Conservation (phyloP, 2,888 invertebrate genomes). For the Siphlonurus alternatus region DNA sequence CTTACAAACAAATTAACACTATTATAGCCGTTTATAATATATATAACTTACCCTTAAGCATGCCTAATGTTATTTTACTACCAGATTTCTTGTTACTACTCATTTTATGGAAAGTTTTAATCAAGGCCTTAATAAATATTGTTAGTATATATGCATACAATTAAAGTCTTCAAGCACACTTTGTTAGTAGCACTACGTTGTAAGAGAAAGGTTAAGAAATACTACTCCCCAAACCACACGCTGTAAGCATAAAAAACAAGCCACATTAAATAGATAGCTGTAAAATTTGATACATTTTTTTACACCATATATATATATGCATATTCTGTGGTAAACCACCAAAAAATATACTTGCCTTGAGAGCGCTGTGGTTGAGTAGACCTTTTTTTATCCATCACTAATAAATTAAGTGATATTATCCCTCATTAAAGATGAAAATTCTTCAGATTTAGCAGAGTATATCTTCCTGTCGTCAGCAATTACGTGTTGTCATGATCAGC, state of each 20-base stretch:
- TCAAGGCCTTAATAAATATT: neutral
- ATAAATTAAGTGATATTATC: too few relatives aligned
- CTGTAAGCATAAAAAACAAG: slow-evolving; percentile 15
- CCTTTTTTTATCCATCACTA: neutral
- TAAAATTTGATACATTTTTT: neutral
- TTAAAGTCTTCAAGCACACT: neutral
- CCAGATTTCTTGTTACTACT: slow-evolving; percentile 3
- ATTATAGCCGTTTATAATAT: neutral
- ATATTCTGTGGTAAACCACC: neutral
- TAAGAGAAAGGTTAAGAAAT: neutral
- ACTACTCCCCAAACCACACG: slow-evolving; percentile 22
- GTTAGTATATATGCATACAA: neutral
- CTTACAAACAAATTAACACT: neutral
- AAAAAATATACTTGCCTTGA: neutral
- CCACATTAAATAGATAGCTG: neutral
- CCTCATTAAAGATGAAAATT: too few relatives aligned
- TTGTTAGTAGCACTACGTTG: too few relatives aligned
- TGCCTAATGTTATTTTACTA: slow-evolving; percentile 24
- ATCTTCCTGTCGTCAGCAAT: too few relatives aligned
- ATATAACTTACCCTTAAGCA: slow-evolving; percentile 23
- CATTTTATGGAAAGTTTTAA: neutral
- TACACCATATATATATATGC: neutral
- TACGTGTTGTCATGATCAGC: neutral
- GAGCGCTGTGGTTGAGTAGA: neutral
- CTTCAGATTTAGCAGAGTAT: too few relatives aligned